These are phyloP conservation scores for Pholis gunnellus DNA, from an alignment of 2,113 vertebrate species.

Conservation along the genomic window DNA sequence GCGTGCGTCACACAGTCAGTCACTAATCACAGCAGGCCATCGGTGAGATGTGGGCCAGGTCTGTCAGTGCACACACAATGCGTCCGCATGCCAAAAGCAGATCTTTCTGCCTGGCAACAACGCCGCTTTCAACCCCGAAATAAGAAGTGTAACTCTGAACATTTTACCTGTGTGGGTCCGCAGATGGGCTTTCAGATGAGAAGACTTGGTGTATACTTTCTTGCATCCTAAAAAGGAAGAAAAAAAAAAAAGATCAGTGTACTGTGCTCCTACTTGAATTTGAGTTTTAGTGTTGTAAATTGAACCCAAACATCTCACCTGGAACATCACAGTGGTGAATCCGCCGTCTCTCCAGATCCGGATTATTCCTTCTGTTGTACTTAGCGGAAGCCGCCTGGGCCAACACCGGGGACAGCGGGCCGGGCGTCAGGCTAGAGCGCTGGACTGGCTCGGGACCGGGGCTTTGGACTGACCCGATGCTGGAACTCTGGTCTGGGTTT, in stretches of 20 bases:
- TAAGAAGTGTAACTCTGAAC: constrained; percentile 48
- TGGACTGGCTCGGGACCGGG: constrained; percentile 72
- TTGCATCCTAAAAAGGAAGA: constrained; percentile 87
- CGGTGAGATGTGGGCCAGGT: constrained; percentile 61
- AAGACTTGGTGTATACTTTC: constrained; percentile 99
- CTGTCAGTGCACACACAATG: constrained; percentile 67
- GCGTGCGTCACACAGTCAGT: constrained; percentile 13
- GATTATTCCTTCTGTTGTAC: constrained; percentile 94
- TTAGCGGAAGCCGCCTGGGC: constrained; percentile 84
- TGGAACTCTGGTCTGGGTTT: constrained; percentile 35
- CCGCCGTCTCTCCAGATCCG: constrained; percentile 94
- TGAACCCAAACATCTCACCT: constrained; percentile 80
- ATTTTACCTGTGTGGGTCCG: constrained; percentile 96
- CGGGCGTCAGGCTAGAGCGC: constrained; percentile 81
- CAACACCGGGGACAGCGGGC: constrained; percentile 84
- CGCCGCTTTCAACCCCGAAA: constrained; percentile 44
- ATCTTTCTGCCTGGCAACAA: constrained; percentile 75
- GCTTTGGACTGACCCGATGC: constrained; percentile 28
- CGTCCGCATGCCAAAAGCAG: constrained; percentile 66
- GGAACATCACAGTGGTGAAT: constrained; percentile 97
- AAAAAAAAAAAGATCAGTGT: constrained; percentile 44
- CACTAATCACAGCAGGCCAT: constrained; percentile 64
- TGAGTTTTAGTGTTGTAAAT: neutral
- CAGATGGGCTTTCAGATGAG: constrained; percentile 97
- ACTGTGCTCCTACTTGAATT: too few species aligned